These are phyloP conservation scores for Girardia tigrina DNA, from an alignment of 2,888 invertebrate genomes.

Conservation along the genomic window DNA sequence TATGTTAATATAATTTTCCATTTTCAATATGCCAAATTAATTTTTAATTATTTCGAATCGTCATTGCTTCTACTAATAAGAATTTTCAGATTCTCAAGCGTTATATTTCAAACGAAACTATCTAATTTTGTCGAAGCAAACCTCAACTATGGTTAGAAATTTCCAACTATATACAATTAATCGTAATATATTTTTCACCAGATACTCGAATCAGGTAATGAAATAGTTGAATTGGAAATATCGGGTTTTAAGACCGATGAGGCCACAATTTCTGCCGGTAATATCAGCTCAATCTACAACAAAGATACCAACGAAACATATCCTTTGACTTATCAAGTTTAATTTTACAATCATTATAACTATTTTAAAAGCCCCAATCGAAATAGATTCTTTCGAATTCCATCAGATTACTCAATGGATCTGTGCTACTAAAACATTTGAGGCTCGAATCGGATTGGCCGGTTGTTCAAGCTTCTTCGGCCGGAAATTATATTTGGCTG, in stretches of 20 bases:
- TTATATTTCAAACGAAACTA: not conserved
- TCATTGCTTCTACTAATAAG: not conserved
- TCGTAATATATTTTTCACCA: not conserved
- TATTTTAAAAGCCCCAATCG: too few relatives aligned
- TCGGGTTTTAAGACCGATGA: constrained; percentile 8
- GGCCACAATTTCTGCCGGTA: not conserved
- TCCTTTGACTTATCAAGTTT: not conserved
- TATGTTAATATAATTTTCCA: too few relatives aligned
- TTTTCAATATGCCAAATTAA: too few relatives aligned
- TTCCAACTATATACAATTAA: not conserved
- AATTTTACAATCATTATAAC: too few relatives aligned
- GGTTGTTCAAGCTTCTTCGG: not conserved
- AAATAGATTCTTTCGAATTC: not conserved
- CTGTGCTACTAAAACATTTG: not conserved
- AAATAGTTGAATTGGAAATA: not conserved
- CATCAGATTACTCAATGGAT: not conserved
- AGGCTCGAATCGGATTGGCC: not conserved
- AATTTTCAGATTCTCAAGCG: not conserved
- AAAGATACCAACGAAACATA: not conserved
- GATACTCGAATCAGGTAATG: not conserved
- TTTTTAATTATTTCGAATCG: too few relatives aligned
- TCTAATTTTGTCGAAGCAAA: not conserved
- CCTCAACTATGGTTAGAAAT: not conserved
- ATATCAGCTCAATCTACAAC: not conserved
- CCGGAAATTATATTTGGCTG: not conserved